phyloP scores from a whole-genome alignment of 2,888 invertebrate species.

The Hofmannophila pseudospretella region DNA sequence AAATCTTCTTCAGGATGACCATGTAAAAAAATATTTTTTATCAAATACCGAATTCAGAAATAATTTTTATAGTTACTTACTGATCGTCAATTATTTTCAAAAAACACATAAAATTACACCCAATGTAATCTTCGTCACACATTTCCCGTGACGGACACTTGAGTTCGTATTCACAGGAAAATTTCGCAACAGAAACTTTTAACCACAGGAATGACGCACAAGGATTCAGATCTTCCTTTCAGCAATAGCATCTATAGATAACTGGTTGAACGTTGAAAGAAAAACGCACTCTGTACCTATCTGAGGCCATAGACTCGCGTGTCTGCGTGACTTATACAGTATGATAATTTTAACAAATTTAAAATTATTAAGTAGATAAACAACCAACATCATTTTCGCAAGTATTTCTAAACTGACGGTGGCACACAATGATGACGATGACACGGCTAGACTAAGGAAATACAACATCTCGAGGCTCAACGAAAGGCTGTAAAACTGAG shows the following conservation, averaged over 20 bases:
- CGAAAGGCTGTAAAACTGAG: no score
- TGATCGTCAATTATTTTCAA: background rate
- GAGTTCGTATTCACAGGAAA: background rate
- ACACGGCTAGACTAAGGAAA: no score
- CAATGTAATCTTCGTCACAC: slow-evolving; percentile 1
- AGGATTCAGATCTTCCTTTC: background rate
- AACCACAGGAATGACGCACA: background rate
- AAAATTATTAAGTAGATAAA: background rate
- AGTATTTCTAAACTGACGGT: no score
- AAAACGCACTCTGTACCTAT: background rate
- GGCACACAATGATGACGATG: no score
- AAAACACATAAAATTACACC: background rate
- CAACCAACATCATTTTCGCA: no score
- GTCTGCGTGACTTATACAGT: background rate
- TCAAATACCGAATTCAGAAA: no score
- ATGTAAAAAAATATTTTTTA: no score
- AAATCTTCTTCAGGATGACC: no score
- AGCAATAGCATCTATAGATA: background rate
- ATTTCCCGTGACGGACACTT: slow-evolving; percentile 2
- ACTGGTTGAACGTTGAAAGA: background rate
- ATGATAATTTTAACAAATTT: background rate
- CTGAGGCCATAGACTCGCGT: background rate
- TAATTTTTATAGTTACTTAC: no score
- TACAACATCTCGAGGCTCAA: no score
- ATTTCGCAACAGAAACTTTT: background rate